Evolutionary conservation across 2,113 vertebrate species (phyloP).

Genomic region (Montifringilla adamsi): DNA sequence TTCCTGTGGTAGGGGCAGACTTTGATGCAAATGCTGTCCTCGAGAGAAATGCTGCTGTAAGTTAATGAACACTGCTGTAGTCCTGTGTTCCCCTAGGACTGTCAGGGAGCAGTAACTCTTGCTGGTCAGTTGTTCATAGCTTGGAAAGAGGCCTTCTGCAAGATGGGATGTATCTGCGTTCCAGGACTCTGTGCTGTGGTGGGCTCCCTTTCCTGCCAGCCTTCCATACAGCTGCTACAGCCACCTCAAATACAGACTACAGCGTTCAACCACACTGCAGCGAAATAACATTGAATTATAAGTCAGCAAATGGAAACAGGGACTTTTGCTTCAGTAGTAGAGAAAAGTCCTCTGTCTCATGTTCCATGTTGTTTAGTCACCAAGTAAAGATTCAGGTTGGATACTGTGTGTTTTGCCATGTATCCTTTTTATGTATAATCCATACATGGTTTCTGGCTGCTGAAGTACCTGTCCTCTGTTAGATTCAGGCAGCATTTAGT

Average conservation of each 20-base stretch:
- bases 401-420: background rate
- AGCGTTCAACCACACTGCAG: background rate
- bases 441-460: background rate
- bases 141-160: background rate
- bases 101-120: background rate
- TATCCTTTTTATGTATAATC: background rate
- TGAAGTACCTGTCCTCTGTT: background rate
- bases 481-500: background rate
- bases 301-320: background rate
- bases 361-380: background rate
- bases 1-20: background rate
- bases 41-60: background rate
- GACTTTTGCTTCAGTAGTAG: background rate
- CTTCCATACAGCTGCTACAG: background rate
- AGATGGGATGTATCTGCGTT: rapidly evolving
- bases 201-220: background rate
- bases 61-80: background rate
- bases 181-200: rapidly evolving
- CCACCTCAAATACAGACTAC: background rate
- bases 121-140: background rate
- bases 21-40: background rate
- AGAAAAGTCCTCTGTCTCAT: background rate
- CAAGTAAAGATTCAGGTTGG: background rate
- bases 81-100: background rate
- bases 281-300: background rate